Conservation (phyloP, 2,888 invertebrate species). For the Tetropium fuscum region DNA sequence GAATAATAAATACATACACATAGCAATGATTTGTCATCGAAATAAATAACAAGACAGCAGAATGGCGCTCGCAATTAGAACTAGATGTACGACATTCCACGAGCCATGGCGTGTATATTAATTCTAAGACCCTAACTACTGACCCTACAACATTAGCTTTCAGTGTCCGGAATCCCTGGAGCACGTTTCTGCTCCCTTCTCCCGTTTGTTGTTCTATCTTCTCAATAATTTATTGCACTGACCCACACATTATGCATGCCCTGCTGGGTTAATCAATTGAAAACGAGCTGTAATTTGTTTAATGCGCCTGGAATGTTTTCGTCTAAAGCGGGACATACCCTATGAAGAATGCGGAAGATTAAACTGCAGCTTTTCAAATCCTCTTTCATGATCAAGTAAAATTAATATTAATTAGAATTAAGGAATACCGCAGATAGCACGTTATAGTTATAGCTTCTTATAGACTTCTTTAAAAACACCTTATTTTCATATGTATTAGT, state of each 20-base stretch:
- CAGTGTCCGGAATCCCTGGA: constrained; percentile 49
- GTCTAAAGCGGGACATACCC: neutral
- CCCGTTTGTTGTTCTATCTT: constrained; percentile 46
- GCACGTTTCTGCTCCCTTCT: constrained; percentile 43
- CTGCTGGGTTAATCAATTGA: constrained; percentile 47
- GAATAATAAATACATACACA: too few species aligned
- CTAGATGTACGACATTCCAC: constrained; percentile 61
- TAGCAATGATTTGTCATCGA: constrained; percentile 4
- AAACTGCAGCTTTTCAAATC: neutral
- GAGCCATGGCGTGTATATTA: constrained; percentile 55
- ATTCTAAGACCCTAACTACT: constrained; percentile 59
- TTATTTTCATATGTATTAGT: too few species aligned
- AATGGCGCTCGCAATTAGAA: constrained; percentile 53
- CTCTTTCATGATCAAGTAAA: too few species aligned
- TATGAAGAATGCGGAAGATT: neutral
- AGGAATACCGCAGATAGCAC: too few species aligned
- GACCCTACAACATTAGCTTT: constrained; percentile 55
- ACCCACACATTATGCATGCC: constrained; percentile 47
- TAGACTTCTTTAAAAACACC: too few species aligned
- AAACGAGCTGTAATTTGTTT: constrained; percentile 31
- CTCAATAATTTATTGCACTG: constrained; percentile 50
- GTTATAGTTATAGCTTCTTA: too few species aligned
- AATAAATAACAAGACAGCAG: constrained; percentile 21
- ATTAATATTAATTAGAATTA: too few species aligned
- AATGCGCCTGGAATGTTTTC: constrained; percentile 7